Base-by-base conservation (phyloP, 2,797 vertebrate genomes). In the Hirundo rustica region DNA sequence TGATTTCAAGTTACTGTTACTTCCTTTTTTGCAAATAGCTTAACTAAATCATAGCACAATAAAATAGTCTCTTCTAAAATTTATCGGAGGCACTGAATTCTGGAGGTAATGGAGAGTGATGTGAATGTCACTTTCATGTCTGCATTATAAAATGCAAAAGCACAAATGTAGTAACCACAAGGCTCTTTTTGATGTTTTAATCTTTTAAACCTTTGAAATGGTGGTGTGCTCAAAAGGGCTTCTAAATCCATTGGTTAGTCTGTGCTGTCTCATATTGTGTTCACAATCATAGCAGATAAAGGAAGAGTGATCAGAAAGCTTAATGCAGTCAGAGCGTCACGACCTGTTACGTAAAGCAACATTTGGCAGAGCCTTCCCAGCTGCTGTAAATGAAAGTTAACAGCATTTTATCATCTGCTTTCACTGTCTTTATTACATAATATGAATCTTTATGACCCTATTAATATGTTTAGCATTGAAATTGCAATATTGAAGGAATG, bases 311-410 rank as follows among this genome's bases (percentile, higher is more conserved):
- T 97, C 93, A 91, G 93, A 93, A 97, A 94, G 96, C 95, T 97
- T 97, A 97, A 97, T 96, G 96, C 84, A 96, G 77, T 92, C 93
- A 96, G 82, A 96, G 85, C 71, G 2, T 97, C 95, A 80, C 1
- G 87, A 96, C 90, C 96, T 97, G 64, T 97, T 97, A 96, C 84
- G 95, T 97, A 96, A 98, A 97, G 84, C 83, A 95, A 32, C 92
- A 95, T 97, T 97, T 97, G 97, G 96, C 94, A 94, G 86, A 95
- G 83, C 83, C 86, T 91, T 91, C 96, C 86, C 93, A 97, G 93
- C 96, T 96, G 93, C 96, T 98, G 93, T 97, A 97, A 96, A 92
- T 97, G 96, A 96, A 96, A 85, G 88, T 95, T 97, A 97, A 97
- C 95, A 94, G 30, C 77, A 92, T 97, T 97, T 96, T 97, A 96